Conservation (phyloP, 2,888 invertebrate species). For the Parasteatoda lunata region DNA sequence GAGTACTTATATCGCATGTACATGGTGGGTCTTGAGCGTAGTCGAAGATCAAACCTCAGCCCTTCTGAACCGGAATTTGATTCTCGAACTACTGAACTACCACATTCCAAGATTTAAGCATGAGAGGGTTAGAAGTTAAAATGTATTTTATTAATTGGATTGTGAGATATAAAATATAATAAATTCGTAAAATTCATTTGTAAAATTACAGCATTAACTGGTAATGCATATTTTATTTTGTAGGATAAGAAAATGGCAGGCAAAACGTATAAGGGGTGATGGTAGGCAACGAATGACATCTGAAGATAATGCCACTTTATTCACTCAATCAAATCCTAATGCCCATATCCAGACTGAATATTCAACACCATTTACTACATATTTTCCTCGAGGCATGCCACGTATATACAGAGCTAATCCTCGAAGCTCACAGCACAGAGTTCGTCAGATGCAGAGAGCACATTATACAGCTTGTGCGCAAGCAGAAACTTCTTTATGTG, state of each 20-base stretch:
- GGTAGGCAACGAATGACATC: conserved; percentile 1
- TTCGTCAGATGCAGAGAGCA: conserved; percentile 19
- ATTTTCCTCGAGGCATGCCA: conserved; percentile 32
- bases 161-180: too few relatives aligned
- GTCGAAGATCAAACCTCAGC: too few relatives aligned
- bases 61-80: too few relatives aligned
- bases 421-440: conserved; percentile 8
- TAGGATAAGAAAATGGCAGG: conserved; percentile 45
- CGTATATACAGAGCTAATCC: conserved; percentile 52
- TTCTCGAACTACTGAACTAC: too few relatives aligned
- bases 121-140: too few relatives aligned
- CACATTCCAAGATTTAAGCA: too few relatives aligned
- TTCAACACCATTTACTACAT: conserved; percentile 47
- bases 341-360: conserved; percentile 8
- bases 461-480: conserved; percentile 50
- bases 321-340: conserved; percentile 10
- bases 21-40: too few relatives aligned
- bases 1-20: too few relatives aligned
- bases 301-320: conserved; percentile 48
- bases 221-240: neutral
- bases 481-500: conserved; percentile 42
- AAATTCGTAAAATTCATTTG: too few relatives aligned
- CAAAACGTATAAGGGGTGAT: conserved; percentile 29
- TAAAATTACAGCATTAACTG: too few relatives aligned
- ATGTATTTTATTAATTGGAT: too few relatives aligned